Conservation (phyloP, 2,888 invertebrate species). For the Amphimallon solstitiale region DNA sequence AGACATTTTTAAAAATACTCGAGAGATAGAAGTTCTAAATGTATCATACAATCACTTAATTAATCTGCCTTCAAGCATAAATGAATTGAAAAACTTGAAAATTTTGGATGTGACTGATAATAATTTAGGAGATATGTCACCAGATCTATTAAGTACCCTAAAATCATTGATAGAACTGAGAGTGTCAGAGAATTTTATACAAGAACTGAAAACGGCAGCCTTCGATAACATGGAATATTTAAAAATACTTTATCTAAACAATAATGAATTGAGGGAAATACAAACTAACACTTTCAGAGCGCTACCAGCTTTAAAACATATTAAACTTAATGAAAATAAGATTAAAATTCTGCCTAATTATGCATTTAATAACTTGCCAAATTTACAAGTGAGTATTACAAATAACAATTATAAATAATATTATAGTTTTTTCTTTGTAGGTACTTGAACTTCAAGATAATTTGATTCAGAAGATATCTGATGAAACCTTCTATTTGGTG, state of each 20-base stretch:
- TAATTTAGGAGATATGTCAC: constrained; percentile 75
- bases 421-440: constrained; percentile 56
- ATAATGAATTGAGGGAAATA: constrained; percentile 80
- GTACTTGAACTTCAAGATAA: constrained; percentile 85
- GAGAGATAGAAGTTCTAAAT: constrained; percentile 78
- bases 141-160: constrained; percentile 76
- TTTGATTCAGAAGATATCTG: constrained; percentile 72
- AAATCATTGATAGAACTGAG: constrained; percentile 76
- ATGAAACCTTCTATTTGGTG: constrained; percentile 79
- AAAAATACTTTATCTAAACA: constrained; percentile 80
- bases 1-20: constrained; percentile 70
- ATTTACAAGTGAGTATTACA: constrained; percentile 59
- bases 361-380: constrained; percentile 80
- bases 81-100: constrained; percentile 74
- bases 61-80: constrained; percentile 77
- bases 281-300: constrained; percentile 77
- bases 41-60: constrained; percentile 81
- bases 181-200: constrained; percentile 79
- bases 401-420: neutral
- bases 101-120: constrained; percentile 83
- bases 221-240: constrained; percentile 78
- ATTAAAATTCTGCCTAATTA: constrained; percentile 79
- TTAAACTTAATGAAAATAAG: constrained; percentile 74
- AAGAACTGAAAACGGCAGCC: constrained; percentile 75
- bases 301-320: constrained; percentile 72